Base-by-base conservation (phyloP, 2,888 invertebrate genomes). In the Crepidodera aurea region DNA sequence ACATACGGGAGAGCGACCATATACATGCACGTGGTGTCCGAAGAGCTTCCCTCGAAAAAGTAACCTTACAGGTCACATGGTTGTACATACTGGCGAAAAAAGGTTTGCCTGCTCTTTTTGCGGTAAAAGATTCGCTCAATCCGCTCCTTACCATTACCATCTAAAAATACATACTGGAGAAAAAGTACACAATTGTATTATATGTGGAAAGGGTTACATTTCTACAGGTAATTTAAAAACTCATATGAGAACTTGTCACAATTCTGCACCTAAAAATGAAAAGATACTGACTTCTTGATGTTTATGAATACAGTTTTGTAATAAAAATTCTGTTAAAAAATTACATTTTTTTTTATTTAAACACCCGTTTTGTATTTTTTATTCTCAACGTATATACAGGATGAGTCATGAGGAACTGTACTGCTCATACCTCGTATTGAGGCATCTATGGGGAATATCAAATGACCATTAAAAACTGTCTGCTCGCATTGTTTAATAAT, bases 131-230 rank as follows among this genome's bases (percentile, higher is more conserved):
- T 59, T 59, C 27, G 63, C 50, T 10, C 51, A 59, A 13, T 18
- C 48, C 6, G 55, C 54, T 5, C 59, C 59, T 4, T 48, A 51
- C 15, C 70, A 51, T 1, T 67, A 69, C n/a, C 77, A 77, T 58
- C 58, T 71, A 39, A 64, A 73, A 39, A 59, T 51, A 6, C 71
- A 72, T 46, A 69, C 62, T 6, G 70, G 70, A 1, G 66, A 70
- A 55, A 68, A 64, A 6, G 63, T 64, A 1, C 66, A 67, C 40
- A 25, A 19, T 7, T 69, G 60, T 16, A 19, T 22, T 16, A 60
- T 66, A 37, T 68, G 66, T 42, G 65, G 46, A 6, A 85, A 86
- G 73, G 85, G 85, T n/a, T 87, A 86, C 78, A 63, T 64, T 37
- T 63, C 65, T 1, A 60, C 51, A 12, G 62, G 60, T 4, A 65